Evolutionary conservation across 2,113 vertebrate genomes (phyloP).

Genomic region (Channa argus): DNA sequence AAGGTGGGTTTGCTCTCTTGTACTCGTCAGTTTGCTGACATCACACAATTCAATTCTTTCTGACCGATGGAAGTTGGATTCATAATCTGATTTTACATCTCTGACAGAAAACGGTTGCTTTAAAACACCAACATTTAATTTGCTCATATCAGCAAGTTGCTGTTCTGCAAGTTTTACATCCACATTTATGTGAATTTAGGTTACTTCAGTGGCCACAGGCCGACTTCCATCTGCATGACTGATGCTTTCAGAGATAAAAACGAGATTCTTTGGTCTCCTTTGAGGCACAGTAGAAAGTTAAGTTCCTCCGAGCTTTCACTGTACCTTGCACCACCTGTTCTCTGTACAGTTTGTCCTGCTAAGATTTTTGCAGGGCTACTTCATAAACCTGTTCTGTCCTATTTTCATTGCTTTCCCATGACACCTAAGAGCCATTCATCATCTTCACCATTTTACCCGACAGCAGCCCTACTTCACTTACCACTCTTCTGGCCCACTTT

Average conservation of each 20-base stretch:
- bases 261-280: constrained; percentile 3
- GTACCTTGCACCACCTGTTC: constrained; percentile 1
- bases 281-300: constrained; percentile 36
- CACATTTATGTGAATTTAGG: background rate
- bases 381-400: constrained; percentile 72
- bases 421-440: constrained; percentile 83
- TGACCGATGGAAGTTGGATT: background rate
- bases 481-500: constrained; percentile 80
- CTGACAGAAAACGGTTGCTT: constrained; percentile 1
- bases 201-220: constrained; percentile 16
- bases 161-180: background rate
- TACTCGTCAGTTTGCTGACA: background rate
- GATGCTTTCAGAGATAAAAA: constrained; percentile 13
- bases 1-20: constrained; percentile 83
- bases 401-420: constrained; percentile 77
- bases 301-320: constrained; percentile 30
- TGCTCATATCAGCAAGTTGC: background rate
- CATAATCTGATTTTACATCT: no score
- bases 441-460: constrained; percentile 70
- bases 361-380: constrained; percentile 37
- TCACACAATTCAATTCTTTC: no score
- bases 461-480: constrained; percentile 77
- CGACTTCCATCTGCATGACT: constrained; percentile 20
- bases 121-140: background rate
- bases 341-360: constrained; percentile 45